Evolutionary conservation across 2,888 invertebrate genomes (phyloP), one percentile per base, ranked within the genome.

Genomic region (Scaptomyza cyrtandrae): DNA sequence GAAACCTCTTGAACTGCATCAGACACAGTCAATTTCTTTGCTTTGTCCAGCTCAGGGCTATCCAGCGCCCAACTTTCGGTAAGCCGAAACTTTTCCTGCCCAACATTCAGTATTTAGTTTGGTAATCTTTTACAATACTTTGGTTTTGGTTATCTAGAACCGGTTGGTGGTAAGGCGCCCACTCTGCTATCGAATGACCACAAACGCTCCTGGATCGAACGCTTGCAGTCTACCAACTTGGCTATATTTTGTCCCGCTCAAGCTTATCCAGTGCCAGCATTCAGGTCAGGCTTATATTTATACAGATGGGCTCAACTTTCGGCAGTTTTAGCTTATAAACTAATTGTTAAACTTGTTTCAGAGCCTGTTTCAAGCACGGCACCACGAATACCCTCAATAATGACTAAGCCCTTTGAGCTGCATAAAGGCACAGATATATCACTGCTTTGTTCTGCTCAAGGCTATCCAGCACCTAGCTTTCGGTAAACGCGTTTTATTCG

Each of bases 1-100:
- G 66, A 92, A 92, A 76, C 92, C 92, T 9, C 75, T 91, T 48
- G 90, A 91, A 31, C 57, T 90, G 29, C 78, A 75, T 10, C 69
- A 80, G 44, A 63, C 71, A 3, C 73, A 77, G 41, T 70, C 86
- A 7, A 86, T 92, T 43, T 91, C 91, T 0, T 91, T 96, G 78
- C 92, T 95, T 81, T 96, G 96, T 92, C 95, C 95, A 61, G 95
- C 96, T 35, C 96, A 96, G 92, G 95, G 95, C 50, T 96, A 94
- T 92, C 96, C 96, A 71, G 94, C 95, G 86, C 95, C 95, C 83
- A 91, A 93, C 85, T 94, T 95, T 94, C 95, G 95, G 95, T 96
- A 84, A 87, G 80, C 72, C 70, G 60, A 70, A 71, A 52, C 10
- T 37, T 0, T 11, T 1, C 10, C 27, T 24, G n/a, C 35, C 52